Evolutionary conservation across 2,113 vertebrate genomes (phyloP).

Genomic region (Peromyscus polionotus): DNA sequence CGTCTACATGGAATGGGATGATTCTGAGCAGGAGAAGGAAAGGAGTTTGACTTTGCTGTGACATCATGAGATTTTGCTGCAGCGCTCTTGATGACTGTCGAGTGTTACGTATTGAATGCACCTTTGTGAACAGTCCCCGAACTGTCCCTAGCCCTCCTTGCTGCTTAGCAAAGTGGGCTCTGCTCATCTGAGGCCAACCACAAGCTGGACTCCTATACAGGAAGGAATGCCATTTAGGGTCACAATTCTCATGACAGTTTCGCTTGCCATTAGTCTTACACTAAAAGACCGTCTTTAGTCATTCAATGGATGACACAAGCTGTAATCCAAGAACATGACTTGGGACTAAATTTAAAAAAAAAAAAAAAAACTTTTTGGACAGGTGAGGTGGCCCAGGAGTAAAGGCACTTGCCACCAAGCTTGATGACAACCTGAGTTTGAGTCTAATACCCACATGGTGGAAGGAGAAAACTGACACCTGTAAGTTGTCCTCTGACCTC

Average conservation of each 20-base stretch:
- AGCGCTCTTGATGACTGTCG: neutral
- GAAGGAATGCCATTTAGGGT: neutral
- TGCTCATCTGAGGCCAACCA: constrained; percentile 48
- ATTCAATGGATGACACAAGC: constrained; percentile 33
- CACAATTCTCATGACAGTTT: constrained; percentile 26
- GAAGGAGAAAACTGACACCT: neutral
- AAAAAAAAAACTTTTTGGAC: neutral
- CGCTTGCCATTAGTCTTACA: neutral
- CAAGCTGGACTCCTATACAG: constrained; percentile 16
- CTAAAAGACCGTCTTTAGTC: neutral
- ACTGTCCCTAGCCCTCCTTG: neutral
- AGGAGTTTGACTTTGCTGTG: constrained; percentile 23
- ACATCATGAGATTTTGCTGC: constrained; percentile 1
- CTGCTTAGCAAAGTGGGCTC: neutral
- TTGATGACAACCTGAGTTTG: neutral
- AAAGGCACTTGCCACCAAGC: neutral
- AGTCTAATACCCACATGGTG: neutral
- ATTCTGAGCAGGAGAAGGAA: neutral
- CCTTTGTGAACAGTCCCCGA: neutral
- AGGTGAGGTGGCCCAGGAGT: neutral
- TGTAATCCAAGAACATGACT: constrained; percentile 24
- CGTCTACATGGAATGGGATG: neutral
- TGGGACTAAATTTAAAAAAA: neutral
- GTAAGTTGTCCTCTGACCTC: neutral
- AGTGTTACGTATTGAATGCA: neutral